Evolutionary conservation across 2,888 invertebrate genomes (phyloP).

Genomic region (Meiosimyza platycephala): DNA sequence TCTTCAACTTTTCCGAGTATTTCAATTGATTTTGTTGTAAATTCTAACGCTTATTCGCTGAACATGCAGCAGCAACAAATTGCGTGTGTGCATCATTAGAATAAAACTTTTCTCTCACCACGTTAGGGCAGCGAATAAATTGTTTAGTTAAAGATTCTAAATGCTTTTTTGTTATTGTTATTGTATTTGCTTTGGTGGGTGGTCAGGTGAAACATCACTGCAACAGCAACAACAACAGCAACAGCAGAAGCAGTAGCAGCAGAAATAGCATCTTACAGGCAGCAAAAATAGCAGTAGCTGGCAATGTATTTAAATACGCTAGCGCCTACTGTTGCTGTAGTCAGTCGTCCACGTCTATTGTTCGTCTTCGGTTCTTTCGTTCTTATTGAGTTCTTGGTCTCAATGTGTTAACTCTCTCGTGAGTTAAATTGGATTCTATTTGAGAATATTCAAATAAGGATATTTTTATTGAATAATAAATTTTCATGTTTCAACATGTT

Average conservation of each 20-base stretch:
- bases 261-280: background rate
- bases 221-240: conserved; percentile 21
- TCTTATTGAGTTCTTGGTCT: conserved; percentile 39
- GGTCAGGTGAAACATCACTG: conserved; percentile 64
- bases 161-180: conserved; percentile 44
- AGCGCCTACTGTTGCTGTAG: conserved; percentile 55
- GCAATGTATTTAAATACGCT: conserved; percentile 61
- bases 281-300: background rate
- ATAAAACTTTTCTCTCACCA: conserved; percentile 55
- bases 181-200: conserved; percentile 59
- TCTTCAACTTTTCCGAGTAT: conserved; percentile 15
- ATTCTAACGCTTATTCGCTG: conserved; percentile 10
- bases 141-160: conserved; percentile 21
- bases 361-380: conserved; percentile 53
- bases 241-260: background rate
- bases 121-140: background rate
- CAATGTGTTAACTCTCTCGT: conserved; percentile 31
- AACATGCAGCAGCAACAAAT: conserved; percentile 34
- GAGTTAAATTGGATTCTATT: background rate
- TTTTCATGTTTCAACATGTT: conserved; percentile 9
- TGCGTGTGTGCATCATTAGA: conserved; percentile 61
- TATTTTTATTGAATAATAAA: background rate
- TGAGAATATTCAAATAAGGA: conserved; percentile 2
- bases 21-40: conserved; percentile 1
- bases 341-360: conserved; percentile 59